Percentiles rank a stretch among this genome's conserved stretches.
Evolutionary conservation across 2,888 invertebrate genomes (phyloP).

Genomic region (Atrina japonica): DNA sequence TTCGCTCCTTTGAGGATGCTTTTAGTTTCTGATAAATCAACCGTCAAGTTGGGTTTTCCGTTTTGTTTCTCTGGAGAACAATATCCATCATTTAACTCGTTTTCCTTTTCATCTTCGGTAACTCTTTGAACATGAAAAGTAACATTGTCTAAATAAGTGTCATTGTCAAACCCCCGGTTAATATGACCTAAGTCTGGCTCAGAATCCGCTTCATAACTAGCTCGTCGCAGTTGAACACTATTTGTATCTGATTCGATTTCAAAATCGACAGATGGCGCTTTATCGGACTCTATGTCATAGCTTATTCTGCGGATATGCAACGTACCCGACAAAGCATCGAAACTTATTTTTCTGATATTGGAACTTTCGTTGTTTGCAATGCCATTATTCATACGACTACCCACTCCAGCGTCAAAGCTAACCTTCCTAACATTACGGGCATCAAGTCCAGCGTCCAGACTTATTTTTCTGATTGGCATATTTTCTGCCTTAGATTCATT

Average conservation of each 20-base stretch:
- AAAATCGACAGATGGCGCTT: not conserved
- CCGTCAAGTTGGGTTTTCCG: not conserved
- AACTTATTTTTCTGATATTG: constrained; percentile 26
- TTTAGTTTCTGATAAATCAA: not conserved
- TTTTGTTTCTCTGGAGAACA: constrained; percentile 7
- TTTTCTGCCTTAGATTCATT: constrained; percentile 39
- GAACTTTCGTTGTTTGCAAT: not conserved
- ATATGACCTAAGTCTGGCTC: constrained; percentile 27
- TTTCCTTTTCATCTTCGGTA: constrained; percentile 14
- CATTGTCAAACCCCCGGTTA: constrained; percentile 31
- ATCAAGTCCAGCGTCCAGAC: constrained; percentile 20
- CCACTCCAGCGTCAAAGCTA: constrained; percentile 46
- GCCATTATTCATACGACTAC: constrained; percentile 14
- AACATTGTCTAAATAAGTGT: constrained; percentile 29
- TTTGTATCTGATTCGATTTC: constrained; percentile 2
- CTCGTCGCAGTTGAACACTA: constrained; percentile 3
- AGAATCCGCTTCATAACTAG: constrained; percentile 19
- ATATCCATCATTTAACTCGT: constrained; percentile 14
- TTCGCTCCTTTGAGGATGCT: constrained; percentile 10
- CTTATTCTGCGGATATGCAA: constrained; percentile 22
- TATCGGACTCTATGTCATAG: not conserved
- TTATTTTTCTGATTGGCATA: constrained; percentile 39
- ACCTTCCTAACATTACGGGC: constrained; percentile 36
- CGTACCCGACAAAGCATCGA: constrained; percentile 22
- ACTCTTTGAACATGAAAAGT: constrained; percentile 21